phyloP scores from a whole-genome alignment of 2,888 invertebrate genomes.

The Athetis lepigone region DNA sequence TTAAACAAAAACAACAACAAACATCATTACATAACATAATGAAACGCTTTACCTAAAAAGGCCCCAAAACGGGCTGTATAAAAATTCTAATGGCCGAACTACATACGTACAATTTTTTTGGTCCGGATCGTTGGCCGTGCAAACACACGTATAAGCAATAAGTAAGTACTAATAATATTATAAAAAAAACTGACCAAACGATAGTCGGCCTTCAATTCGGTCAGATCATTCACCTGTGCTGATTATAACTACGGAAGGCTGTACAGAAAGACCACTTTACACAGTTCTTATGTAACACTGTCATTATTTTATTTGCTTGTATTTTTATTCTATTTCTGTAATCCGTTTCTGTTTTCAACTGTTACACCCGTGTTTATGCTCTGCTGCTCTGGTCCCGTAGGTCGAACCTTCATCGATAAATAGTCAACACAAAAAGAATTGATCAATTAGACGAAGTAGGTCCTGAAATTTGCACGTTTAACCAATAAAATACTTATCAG shows the following conservation, averaged over 20 bases:
- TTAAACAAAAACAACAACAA: constrained; percentile 17
- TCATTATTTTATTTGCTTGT: no score
- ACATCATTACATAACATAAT: constrained; percentile 49
- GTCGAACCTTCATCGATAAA: no score
- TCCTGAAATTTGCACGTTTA: no score
- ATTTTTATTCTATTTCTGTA: no score
- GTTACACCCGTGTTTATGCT: no score
- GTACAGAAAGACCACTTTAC: constrained; percentile 41
- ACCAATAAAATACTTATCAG: no score
- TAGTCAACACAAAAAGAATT: no score
- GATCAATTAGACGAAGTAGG: no score
- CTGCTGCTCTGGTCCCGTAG: no score
- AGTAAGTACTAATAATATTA: constrained; percentile 75
- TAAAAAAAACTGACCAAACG: constrained; percentile 84
- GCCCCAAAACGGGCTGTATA: constrained; percentile 63
- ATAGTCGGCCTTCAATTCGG: constrained; percentile 85
- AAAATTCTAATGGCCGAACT: constrained; percentile 59
- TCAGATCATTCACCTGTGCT: constrained; percentile 85
- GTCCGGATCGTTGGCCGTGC: constrained; percentile 75
- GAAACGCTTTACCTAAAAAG: constrained; percentile 62
- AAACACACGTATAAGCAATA: constrained; percentile 74
- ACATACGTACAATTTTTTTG: constrained; percentile 70
- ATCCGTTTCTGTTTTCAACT: no score
- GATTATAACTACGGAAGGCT: constrained; percentile 51
- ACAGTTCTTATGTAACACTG: constrained; percentile 10